phyloP scores from a whole-genome alignment of 2,113 vertebrate species.

The Epinephelus cyanopodus region DNA sequence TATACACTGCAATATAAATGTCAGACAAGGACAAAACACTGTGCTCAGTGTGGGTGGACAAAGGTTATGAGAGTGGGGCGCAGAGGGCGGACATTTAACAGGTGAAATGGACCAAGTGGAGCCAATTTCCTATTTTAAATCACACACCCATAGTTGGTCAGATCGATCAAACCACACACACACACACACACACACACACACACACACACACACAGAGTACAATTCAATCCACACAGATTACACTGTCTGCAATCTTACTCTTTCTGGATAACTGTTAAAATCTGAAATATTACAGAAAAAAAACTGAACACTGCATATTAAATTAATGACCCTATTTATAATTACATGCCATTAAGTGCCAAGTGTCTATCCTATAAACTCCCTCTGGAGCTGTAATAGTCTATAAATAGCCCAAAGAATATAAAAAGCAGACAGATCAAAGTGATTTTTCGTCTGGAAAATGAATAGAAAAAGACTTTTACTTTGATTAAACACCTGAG shows the following conservation, averaged over 20 bases:
- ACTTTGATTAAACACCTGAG: conserved; percentile 12
- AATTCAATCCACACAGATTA: not conserved
- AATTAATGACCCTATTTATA: not conserved
- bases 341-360: not conserved
- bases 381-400: not conserved
- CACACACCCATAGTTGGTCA: conserved; percentile 23
- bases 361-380: not conserved
- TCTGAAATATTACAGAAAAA: not conserved
- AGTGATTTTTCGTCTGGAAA: not conserved
- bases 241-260: not conserved
- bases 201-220: not conserved
- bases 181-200: not conserved
- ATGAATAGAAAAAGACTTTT: conserved; percentile 11
- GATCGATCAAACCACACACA: conserved; percentile 33
- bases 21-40: not conserved
- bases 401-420: not conserved
- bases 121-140: conserved; percentile 46
- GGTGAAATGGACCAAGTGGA: conserved; percentile 54
- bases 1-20: not conserved
- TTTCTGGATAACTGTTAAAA: not conserved
- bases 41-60: conserved; percentile 8
- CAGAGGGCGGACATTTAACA: conserved; percentile 42
- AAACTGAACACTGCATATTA: not conserved
- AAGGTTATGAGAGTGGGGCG: conserved; percentile 17
- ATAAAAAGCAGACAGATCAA: not conserved